Percentiles rank a stretch among this genome's conserved stretches.
phyloP scores from a whole-genome alignment of 2,113 vertebrate species.

The Tragulus kanchil region DNA sequence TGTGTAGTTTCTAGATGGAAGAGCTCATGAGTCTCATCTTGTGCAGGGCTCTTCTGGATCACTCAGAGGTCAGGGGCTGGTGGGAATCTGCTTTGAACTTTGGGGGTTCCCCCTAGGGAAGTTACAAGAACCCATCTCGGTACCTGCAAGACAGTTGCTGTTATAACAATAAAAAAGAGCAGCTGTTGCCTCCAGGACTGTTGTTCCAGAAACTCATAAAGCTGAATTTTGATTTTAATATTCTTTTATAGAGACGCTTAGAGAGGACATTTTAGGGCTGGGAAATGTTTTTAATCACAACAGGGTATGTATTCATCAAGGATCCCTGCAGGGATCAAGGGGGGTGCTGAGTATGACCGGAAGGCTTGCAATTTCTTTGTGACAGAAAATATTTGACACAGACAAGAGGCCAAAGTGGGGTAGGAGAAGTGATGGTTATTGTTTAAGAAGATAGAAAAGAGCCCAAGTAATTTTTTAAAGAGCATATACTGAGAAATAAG shows the following conservation, averaged over 20 bases:
- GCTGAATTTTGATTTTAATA: conserved; percentile 75
- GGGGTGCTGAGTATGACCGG: neutral
- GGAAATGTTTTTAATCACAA: conserved; percentile 72
- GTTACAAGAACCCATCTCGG: neutral
- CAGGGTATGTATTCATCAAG: conserved; percentile 37
- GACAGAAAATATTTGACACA: conserved; percentile 16
- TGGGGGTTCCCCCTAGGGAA: conserved; percentile 33
- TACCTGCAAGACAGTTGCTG: conserved; percentile 60
- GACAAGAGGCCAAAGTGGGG: neutral
- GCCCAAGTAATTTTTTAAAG: conserved; percentile 19
- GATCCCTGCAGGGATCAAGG: conserved; percentile 37
- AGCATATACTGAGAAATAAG: neutral
- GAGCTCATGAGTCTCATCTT: neutral
- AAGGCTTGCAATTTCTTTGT: conserved; percentile 58
- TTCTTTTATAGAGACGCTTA: conserved; percentile 62
- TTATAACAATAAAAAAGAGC: conserved; percentile 65
- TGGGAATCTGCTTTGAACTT: conserved; percentile 15
- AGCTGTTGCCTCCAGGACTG: conserved; percentile 72
- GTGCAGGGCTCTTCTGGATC: neutral
- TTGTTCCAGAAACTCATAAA: conserved; percentile 73
- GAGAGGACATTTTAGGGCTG: conserved; percentile 69
- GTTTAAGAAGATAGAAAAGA: neutral
- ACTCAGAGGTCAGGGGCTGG: neutral
- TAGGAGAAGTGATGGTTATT: neutral
- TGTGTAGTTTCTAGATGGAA: neutral